Evolutionary conservation across 23 tunicate species (phyloP).

Genomic region (Ascidia mentula): DNA sequence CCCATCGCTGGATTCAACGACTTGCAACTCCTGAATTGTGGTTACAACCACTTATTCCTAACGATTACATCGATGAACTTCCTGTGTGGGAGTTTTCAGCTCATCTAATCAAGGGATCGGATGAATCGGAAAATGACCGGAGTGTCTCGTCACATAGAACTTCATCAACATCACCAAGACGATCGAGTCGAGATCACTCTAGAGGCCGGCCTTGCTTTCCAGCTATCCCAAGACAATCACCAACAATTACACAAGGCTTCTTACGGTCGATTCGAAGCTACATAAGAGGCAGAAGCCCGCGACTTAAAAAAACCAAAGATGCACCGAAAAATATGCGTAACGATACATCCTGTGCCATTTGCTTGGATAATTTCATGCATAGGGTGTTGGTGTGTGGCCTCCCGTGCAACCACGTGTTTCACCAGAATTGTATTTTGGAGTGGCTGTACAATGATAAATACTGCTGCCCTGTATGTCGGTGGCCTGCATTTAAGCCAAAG

Average conservation of each 20-base stretch:
- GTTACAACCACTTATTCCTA: slow-evolving; percentile 58
- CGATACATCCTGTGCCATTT: slow-evolving; percentile 36
- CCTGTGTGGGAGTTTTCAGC: slow-evolving; percentile 57
- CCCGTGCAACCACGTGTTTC: slow-evolving; percentile 60
- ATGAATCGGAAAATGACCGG: slow-evolving; percentile 17
- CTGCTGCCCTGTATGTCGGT: slow-evolving; percentile 64
- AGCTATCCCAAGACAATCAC: background rate
- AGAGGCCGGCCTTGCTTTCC: slow-evolving; percentile 37
- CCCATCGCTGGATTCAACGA: slow-evolving; percentile 50
- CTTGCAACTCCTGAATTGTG: slow-evolving; percentile 65
- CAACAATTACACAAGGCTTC: background rate
- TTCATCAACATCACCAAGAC: slow-evolving; percentile 24
- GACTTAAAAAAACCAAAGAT: slow-evolving; percentile 19
- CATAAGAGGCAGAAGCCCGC: slow-evolving; percentile 54
- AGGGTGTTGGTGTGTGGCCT: slow-evolving; percentile 40
- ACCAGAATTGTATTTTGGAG: slow-evolving; percentile 42
- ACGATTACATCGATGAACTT: slow-evolving; percentile 54
- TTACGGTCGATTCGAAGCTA: slow-evolving; percentile 24
- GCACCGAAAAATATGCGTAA: slow-evolving; percentile 48
- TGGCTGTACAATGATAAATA: slow-evolving; percentile 57
- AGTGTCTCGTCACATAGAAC: background rate
- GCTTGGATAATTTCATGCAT: slow-evolving; percentile 36
- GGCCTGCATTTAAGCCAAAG: slow-evolving; percentile 56
- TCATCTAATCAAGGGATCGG: slow-evolving; percentile 13
- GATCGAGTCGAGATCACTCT: background rate